phyloP scores from a whole-genome alignment of 2,888 invertebrate genomes.

The Acronicta aceris region DNA sequence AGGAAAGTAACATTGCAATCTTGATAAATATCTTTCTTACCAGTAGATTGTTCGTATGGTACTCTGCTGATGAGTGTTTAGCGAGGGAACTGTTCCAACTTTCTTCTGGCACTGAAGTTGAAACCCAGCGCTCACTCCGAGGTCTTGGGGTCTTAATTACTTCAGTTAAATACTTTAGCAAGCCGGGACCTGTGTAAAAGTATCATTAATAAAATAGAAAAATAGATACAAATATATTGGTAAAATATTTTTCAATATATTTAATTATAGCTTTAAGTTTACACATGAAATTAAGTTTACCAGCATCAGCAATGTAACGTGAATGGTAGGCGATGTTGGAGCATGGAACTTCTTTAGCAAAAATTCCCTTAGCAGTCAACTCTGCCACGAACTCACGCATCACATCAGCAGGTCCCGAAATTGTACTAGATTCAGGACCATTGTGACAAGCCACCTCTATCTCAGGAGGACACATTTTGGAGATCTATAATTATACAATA shows the following conservation, averaged over 20 bases:
- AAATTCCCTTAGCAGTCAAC: conserved; percentile 76
- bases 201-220: neutral
- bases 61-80: conserved; percentile 44
- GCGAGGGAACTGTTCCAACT: conserved; percentile 49
- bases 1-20: too few relatives aligned
- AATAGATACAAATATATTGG: too few relatives aligned
- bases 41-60: conserved; percentile 50
- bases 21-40: too few relatives aligned
- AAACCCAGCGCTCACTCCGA: conserved; percentile 94
- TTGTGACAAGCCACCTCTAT: conserved; percentile 95
- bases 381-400: conserved; percentile 89
- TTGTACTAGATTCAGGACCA: conserved; percentile 92
- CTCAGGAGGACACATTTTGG: conserved; percentile 85
- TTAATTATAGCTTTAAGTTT: too few relatives aligned
- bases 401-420: conserved; percentile 92
- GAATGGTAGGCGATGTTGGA: conserved; percentile 97
- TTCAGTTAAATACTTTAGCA: conserved; percentile 89
- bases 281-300: conserved; percentile 45
- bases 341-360: conserved; percentile 87
- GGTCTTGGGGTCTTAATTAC: conserved; percentile 90
- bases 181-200: conserved; percentile 64
- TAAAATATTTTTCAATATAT: too few relatives aligned
- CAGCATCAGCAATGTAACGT: conserved; percentile 92
- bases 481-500: conserved; percentile 59
- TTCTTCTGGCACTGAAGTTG: conserved; percentile 92